A percentile compares a stretch with the other conserved stretches of the same genome.
phyloP scores from a whole-genome alignment of 2,797 vertebrate species.

The Miichthys miiuy region DNA sequence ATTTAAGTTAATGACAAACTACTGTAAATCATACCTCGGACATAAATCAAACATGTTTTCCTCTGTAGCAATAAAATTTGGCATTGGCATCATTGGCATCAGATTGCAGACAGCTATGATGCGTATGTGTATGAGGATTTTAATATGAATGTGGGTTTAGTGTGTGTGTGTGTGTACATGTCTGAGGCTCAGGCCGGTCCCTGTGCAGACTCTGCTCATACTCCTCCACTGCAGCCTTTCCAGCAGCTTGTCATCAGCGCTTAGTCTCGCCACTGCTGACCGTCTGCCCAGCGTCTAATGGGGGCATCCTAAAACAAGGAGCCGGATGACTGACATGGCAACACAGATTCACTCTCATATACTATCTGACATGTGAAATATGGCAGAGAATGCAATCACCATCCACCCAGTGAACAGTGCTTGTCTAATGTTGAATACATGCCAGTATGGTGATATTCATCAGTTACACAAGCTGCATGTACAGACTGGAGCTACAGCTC shows the following conservation, averaged over 20 bases:
- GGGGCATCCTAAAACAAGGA: conserved; percentile 66
- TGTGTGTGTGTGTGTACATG: conserved; percentile 34
- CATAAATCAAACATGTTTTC: conserved; percentile 51
- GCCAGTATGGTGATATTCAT: conserved; percentile 51
- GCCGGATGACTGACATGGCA: conserved; percentile 68
- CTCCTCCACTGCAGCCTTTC: conserved; percentile 57
- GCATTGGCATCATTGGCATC: conserved; percentile 52
- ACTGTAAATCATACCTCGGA: conserved; percentile 31
- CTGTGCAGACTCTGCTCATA: conserved; percentile 64
- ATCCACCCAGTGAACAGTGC: conserved; percentile 4
- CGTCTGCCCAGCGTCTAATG: conserved; percentile 56
- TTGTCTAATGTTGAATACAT: conserved; percentile 40
- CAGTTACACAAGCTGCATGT: conserved; percentile 55
- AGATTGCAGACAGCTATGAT: conserved; percentile 52
- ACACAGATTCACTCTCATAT: conserved; percentile 51
- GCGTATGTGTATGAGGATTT: conserved; percentile 43
- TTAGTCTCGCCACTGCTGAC: conserved; percentile 60
- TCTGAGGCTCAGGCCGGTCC: conserved; percentile 55
- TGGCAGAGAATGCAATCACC: conserved; percentile 17
- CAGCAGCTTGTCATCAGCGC: conserved; percentile 76
- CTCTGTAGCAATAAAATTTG: conserved; percentile 52
- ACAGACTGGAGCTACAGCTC: conserved; percentile 59
- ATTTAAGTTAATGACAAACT: conserved; percentile 39
- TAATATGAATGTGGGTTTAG: conserved; percentile 32
- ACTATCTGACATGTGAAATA: conserved; percentile 41